Evolutionary conservation across 2,113 vertebrate genomes (phyloP), one percentile per base, ranked within the genome.

Genomic region (Lasiurus borealis): DNA sequence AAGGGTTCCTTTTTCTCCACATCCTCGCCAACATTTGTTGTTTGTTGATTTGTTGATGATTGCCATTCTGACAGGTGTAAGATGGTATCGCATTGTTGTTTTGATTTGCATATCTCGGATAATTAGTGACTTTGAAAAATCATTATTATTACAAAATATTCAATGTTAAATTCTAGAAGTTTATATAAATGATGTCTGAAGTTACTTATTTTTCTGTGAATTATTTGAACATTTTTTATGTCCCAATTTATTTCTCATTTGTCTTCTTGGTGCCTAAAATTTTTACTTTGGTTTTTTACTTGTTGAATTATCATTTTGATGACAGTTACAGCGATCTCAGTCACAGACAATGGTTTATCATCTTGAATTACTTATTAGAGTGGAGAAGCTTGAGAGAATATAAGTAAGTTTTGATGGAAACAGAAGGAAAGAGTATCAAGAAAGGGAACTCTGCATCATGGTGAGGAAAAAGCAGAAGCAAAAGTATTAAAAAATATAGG

Each of bases 181-280:
- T 78, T 62, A 11, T 68, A 29, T 31, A 54, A 94, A 19, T 86
- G 73, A 83, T 6, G 2, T 76, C 48, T 48, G 23, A 88, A 78
- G 16, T 19, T 59, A 62, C 12, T 27, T 86, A 8, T 83, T 91
- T 93, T 93, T 31, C 57, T 52, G 5, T 46, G 71, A 7, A 19
- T 44, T n/a, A 90, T 95, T 88, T 80, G 64, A 36, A 6, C n/a
- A 68, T 90, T 88, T 93, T 18, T 72, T 40, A 19, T 48, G 3
- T 29, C 48, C 62, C 44, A 2, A 29, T 95, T 94, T 91, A 36
- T 85, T 88, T 84, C 72, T 27, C 23, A 2, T 9, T 72, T 44
- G 29, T 64, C 13, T 93, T n/a, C 44, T 18, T 93, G 40, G 16
- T 34, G 4, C 12, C n/a, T 93, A 34, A 85, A 72, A 31, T 7